Conservation (phyloP, 2,797 vertebrate genomes). For the Leptatherina wallacei region DNA sequence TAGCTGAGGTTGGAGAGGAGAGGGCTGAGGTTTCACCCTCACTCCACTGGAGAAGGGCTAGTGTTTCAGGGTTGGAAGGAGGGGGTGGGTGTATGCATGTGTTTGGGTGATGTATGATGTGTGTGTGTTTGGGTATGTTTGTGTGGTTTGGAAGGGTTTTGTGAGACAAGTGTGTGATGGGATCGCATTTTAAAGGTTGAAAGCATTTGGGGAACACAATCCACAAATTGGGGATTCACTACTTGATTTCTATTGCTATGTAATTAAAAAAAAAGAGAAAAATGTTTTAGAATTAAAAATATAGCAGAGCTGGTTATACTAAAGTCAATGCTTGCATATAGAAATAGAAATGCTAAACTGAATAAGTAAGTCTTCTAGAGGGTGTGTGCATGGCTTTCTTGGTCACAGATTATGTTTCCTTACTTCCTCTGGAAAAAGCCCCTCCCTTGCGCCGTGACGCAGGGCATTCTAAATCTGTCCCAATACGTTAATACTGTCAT, state of each 20-base stretch:
- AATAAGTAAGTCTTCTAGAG: constrained; percentile 24
- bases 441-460: constrained; percentile 71
- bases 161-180: constrained; percentile 19
- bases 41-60: constrained; percentile 52
- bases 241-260: neutral
- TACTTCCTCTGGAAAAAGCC: constrained; percentile 62
- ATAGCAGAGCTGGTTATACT: neutral
- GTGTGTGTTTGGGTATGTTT: constrained; percentile 17
- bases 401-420: constrained; percentile 74
- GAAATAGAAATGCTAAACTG: constrained; percentile 12
- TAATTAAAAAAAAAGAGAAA: neutral
- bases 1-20: constrained; percentile 65
- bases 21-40: constrained; percentile 60
- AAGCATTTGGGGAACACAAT: constrained; percentile 68
- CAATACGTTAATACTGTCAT: constrained; percentile 85
- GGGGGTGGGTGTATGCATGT: constrained; percentile 42
- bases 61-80: constrained; percentile 38
- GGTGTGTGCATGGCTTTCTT: constrained; percentile 51
- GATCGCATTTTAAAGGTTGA: constrained; percentile 64
- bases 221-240: neutral
- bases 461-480: constrained; percentile 78
- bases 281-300: neutral
- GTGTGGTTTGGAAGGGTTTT: constrained; percentile 48
- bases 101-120: constrained; percentile 46
- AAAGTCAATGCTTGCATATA: neutral